These are phyloP conservation scores for Hirtodrosophila confusa DNA, from an alignment of 2,888 invertebrate genomes.

Conservation along the genomic window DNA sequence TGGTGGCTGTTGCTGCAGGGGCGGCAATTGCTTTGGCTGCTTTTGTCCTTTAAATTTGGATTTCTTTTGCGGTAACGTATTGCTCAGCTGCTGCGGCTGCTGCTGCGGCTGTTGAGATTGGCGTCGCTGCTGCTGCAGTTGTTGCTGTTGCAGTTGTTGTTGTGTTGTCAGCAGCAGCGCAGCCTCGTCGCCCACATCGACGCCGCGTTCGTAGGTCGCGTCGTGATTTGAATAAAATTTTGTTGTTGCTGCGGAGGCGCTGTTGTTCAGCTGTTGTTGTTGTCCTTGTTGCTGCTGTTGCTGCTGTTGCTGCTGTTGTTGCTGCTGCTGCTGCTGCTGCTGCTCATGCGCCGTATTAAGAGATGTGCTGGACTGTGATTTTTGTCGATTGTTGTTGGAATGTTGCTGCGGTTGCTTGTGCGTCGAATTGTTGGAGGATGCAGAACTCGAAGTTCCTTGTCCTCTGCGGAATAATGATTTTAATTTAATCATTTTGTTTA, in stretches of 20 bases:
- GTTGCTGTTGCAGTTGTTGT: constrained; percentile 52
- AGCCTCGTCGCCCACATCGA: constrained; percentile 80
- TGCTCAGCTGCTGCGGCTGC: constrained; percentile 50
- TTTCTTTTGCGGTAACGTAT: constrained; percentile 81
- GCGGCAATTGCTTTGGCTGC: constrained; percentile 81
- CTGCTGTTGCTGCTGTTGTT: constrained; percentile 38
- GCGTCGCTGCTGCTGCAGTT: constrained; percentile 41
- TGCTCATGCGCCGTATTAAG: constrained; percentile 77
- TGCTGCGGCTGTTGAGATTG: constrained; percentile 51
- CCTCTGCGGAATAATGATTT: constrained; percentile 96
- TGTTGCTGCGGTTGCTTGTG: constrained; percentile 66
- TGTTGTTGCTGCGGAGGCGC: constrained; percentile 42
- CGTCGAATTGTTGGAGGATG: constrained; percentile 74
- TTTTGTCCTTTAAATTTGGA: constrained; percentile 81
- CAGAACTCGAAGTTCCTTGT: constrained; percentile 86
- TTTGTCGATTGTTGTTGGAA: constrained; percentile 78
- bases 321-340: constrained; percentile 53
- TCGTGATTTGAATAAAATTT: constrained; percentile 77
- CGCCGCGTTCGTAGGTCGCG: constrained; percentile 76
- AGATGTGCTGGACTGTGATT: constrained; percentile 81
- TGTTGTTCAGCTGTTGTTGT: constrained; percentile 41
- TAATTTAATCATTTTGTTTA: constrained; percentile 92
- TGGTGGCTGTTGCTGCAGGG: constrained; percentile 40
- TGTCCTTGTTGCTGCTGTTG: constrained; percentile 33
- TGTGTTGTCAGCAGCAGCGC: constrained; percentile 63